Percentiles rank a stretch among this genome's conserved stretches.
Evolutionary conservation across 2,888 invertebrate genomes (phyloP).

Genomic region (Pachliopta kotzebuea): DNA sequence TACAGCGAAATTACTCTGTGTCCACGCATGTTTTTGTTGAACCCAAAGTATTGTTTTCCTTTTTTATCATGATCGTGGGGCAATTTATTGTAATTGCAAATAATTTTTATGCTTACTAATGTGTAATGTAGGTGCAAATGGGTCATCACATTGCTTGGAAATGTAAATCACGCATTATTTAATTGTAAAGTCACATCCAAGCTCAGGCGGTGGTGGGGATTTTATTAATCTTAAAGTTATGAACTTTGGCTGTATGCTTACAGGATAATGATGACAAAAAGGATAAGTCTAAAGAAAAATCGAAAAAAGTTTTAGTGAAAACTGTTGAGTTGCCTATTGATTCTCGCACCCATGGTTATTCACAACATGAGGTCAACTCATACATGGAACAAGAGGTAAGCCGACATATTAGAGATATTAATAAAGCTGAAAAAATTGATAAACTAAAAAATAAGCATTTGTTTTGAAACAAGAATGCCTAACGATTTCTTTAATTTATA

Average conservation of each 20-base stretch:
- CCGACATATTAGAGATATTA: not conserved
- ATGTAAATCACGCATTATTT: conserved; percentile 25
- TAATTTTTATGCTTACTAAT: conserved; percentile 40
- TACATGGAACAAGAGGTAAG: conserved; percentile 90
- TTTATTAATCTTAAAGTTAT: conserved; percentile 44
- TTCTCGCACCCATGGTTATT: conserved; percentile 85
- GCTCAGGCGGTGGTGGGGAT: conserved; percentile 66
- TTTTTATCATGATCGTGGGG: conserved; percentile 45
- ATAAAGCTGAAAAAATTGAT: no score
- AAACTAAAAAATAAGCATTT: no score
- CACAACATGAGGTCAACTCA: conserved; percentile 85
- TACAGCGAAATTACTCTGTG: conserved; percentile 58
- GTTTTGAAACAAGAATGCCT: no score
- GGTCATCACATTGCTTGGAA: conserved; percentile 68
- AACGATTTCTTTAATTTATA: no score
- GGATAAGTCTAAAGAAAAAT: conserved; percentile 81
- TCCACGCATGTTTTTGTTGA: conserved; percentile 76
- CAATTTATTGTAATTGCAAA: conserved; percentile 37
- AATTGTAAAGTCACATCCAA: conserved; percentile 40
- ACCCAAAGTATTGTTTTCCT: conserved; percentile 41
- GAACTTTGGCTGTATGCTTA: conserved; percentile 62
- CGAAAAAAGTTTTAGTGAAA: conserved; percentile 89
- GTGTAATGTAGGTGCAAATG: conserved; percentile 67
- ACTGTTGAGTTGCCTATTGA: conserved; percentile 92
- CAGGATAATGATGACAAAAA: conserved; percentile 82